Evolutionary conservation across 2,113 vertebrate species (phyloP).

Genomic region (Psephotus haematonotus): DNA sequence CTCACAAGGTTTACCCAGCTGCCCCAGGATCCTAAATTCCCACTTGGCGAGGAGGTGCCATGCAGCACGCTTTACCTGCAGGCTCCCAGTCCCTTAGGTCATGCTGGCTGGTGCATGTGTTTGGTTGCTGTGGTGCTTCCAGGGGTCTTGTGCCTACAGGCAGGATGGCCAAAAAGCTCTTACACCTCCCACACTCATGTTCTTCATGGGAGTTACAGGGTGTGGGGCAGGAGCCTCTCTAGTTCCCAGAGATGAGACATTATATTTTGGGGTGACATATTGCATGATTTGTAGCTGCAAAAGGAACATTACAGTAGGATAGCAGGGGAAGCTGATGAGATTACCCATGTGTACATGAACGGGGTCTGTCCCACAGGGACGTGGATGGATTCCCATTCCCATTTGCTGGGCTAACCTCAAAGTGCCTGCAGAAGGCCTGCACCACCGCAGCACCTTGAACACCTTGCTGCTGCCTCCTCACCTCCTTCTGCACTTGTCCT

Average conservation of each 20-base stretch:
- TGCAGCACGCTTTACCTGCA: accelerated
- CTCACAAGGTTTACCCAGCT: not conserved
- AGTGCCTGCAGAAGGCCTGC: not conserved
- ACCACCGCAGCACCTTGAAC: accelerated
- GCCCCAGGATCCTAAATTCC: not conserved
- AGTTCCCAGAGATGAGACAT: not conserved
- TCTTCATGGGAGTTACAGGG: not conserved
- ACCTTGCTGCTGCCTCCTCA: not conserved
- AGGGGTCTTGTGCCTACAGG: not conserved
- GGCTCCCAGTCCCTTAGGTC: not conserved
- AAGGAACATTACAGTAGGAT: not conserved
- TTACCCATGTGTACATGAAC: not conserved
- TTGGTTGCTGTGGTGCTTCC: not conserved
- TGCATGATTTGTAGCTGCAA: accelerated
- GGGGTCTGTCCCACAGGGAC: not conserved
- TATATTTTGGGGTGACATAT: not conserved
- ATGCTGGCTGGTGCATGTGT: accelerated
- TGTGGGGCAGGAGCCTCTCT: not conserved
- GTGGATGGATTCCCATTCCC: not conserved
- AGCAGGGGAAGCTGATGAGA: not conserved
- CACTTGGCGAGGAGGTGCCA: not conserved
- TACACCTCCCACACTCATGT: not conserved
- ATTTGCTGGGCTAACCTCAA: not conserved
- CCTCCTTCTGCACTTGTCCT: not conserved
- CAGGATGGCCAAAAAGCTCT: not conserved